Percentiles rank a stretch among this genome's conserved stretches.
phyloP scores from a whole-genome alignment of 1,140 invertebrate genomes.

The Acyrthosiphon pisum region DNA sequence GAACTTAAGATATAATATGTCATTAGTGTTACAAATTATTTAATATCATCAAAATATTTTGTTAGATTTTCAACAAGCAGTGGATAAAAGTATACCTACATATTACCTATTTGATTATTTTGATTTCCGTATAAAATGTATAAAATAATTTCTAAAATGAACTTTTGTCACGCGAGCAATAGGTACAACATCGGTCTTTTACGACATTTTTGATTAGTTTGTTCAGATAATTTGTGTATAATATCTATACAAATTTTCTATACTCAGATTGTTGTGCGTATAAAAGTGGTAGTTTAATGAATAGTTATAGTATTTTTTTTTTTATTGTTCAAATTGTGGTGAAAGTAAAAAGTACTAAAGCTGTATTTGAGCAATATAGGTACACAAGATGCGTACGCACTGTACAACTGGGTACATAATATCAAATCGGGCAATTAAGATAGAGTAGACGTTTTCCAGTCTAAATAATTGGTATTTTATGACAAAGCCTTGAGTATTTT shows the following conservation, averaged over 20 bases:
- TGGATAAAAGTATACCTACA: neutral
- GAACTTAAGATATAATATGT: neutral
- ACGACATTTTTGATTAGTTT: constrained; percentile 27
- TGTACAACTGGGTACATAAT: neutral
- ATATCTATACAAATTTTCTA: neutral
- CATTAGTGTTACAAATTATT: neutral
- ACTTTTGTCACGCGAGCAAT: neutral
- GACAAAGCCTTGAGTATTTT: neutral
- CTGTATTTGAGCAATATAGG: neutral
- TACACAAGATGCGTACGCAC: neutral
- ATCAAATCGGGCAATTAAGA: neutral
- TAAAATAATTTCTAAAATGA: constrained; percentile 19
- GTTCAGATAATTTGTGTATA: neutral
- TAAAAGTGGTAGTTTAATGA: neutral
- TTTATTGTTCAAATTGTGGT: neutral
- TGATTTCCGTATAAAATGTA: constrained; percentile 7
- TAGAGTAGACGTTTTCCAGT: neutral
- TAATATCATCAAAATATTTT: neutral
- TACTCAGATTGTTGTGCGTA: neutral
- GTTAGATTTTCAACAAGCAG: no score
- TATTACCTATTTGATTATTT: neutral
- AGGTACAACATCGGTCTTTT: neutral
- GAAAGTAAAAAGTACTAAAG: neutral
- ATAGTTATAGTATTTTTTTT: neutral
- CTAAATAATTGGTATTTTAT: neutral